phyloP scores from a whole-genome alignment of 1,140 invertebrate species.

The Probaryconus sp. region DNA sequence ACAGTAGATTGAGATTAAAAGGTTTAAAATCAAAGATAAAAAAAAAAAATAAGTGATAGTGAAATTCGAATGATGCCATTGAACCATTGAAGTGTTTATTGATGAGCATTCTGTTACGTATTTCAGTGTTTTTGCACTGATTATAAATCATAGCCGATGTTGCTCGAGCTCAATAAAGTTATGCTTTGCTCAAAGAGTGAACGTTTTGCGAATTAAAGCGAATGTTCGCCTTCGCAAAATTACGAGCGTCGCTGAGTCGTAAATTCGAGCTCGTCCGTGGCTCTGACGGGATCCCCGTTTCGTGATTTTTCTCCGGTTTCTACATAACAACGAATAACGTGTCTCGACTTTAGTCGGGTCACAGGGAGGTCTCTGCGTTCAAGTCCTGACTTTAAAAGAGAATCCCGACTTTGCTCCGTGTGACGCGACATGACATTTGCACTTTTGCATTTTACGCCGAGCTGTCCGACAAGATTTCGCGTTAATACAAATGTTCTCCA shows the following conservation, averaged over 20 bases:
- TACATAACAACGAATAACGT: slow-evolving; percentile 53
- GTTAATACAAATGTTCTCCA: neutral
- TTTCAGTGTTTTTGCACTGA: slow-evolving; percentile 47
- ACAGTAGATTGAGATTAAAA: too few relatives aligned
- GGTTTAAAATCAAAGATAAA: too few relatives aligned
- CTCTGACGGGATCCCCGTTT: slow-evolving; percentile 41
- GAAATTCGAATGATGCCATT: too few relatives aligned
- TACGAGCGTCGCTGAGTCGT: slow-evolving; percentile 65
- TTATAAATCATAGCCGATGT: slow-evolving; percentile 34
- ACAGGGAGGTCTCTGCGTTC: slow-evolving; percentile 16
- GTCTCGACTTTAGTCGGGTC: slow-evolving; percentile 23
- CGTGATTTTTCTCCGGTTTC: slow-evolving; percentile 51
- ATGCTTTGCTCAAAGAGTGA: slow-evolving; percentile 36
- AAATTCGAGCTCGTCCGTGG: slow-evolving; percentile 60
- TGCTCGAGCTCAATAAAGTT: slow-evolving; percentile 44
- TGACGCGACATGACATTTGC: slow-evolving; percentile 22
- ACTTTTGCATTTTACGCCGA: slow-evolving; percentile 9
- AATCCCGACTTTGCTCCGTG: neutral
- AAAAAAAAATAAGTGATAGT: too few relatives aligned
- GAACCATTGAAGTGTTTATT: too few relatives aligned
- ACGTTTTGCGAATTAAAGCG: slow-evolving; percentile 48
- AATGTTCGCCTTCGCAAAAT: slow-evolving; percentile 46
- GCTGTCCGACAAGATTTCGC: neutral
- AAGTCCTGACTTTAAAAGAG: slow-evolving; percentile 17
- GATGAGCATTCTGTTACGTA: too few relatives aligned